Percentiles rank a stretch among this genome's conserved stretches.
Evolutionary conservation across 2,797 vertebrate species (phyloP).

Genomic region (Siniperca undulata): DNA sequence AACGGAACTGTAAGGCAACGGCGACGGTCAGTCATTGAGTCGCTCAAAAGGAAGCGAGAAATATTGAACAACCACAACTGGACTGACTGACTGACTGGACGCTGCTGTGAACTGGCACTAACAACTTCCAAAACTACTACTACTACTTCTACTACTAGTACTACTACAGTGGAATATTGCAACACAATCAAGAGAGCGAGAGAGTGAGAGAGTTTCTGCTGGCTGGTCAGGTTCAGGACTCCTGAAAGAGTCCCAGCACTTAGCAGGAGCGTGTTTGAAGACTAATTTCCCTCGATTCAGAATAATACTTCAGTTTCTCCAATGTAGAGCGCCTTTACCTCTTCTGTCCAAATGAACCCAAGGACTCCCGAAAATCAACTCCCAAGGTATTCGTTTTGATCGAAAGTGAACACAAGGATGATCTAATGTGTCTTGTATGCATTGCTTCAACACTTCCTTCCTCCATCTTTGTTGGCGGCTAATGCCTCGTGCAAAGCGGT

Average conservation of each 20-base stretch:
- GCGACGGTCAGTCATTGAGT: neutral
- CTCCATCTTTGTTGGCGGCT: neutral
- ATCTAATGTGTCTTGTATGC: neutral
- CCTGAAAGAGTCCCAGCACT: neutral
- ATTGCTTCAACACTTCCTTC: neutral
- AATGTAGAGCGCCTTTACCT: neutral
- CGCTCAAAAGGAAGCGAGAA: constrained; percentile 23
- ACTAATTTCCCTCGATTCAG: neutral
- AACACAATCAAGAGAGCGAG: constrained; percentile 49
- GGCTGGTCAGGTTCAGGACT: neutral
- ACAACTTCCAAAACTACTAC: constrained; percentile 72
- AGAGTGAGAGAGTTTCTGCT: constrained; percentile 35
- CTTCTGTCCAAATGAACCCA: neutral
- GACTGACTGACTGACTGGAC: constrained; percentile 39
- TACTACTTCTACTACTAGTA: constrained; percentile 51
- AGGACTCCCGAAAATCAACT: neutral
- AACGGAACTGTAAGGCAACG: constrained; percentile 66
- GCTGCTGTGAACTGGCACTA: constrained; percentile 73
- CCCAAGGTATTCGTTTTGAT: neutral
- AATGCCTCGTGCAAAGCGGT: neutral
- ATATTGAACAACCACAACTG: constrained; percentile 48
- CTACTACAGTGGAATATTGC: constrained; percentile 49
- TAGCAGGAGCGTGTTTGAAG: neutral
- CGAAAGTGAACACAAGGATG: neutral
- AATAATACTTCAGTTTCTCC: neutral